Evolutionary conservation across 2,113 vertebrate species (phyloP), one percentile per base, ranked within the genome.

Genomic region (Rhinoderma darwinii): DNA sequence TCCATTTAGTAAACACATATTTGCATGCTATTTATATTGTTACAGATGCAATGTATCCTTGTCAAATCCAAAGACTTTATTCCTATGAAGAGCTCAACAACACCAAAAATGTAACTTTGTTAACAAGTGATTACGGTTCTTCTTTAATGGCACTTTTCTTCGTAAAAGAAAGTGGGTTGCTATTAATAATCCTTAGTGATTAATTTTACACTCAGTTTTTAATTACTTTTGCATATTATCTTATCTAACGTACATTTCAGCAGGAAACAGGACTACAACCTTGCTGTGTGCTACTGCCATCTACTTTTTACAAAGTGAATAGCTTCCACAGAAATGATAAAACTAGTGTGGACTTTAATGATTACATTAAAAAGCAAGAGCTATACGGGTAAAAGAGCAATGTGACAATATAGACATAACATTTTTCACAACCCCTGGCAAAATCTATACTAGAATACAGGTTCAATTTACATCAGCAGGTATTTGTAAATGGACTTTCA

Each of bases 281-380:
- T 59, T 30, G 35, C n/a, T 59, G 51, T 80, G 25, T 80, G n/a
- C 32, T 80, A n/a, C 77, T 80, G 77, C 77, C 77, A 59, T 56
- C 77, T 80, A 59, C 51, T 80, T 35, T 59, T 39, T n/a, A 18
- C 43, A 76, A 18, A 76, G 12, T 44, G 44, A 50, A 50, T 50
- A 30, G 41, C 66, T 73, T 15, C 20, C 9, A 1, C 73, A 47
- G 5, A 39, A 73, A 41, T 11, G 22, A 41, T 41, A 11, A 1
- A 8, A 1, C 51, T 54, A 54, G n/a, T 2, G 20, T 56, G 20
- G 18, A n/a, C n/a, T n/a, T n/a, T n/a, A n/a, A n/a, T n/a, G n/a
- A 17, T 10, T n/a, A 25, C 6, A 15, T 15, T 30, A 4, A 63
- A 12, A 63, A 30, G 3, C n/a, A 63, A 63, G 11, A 63, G 12